Evolutionary conservation across 2,888 invertebrate genomes (phyloP).

Genomic region (Calliscelio sp.): DNA sequence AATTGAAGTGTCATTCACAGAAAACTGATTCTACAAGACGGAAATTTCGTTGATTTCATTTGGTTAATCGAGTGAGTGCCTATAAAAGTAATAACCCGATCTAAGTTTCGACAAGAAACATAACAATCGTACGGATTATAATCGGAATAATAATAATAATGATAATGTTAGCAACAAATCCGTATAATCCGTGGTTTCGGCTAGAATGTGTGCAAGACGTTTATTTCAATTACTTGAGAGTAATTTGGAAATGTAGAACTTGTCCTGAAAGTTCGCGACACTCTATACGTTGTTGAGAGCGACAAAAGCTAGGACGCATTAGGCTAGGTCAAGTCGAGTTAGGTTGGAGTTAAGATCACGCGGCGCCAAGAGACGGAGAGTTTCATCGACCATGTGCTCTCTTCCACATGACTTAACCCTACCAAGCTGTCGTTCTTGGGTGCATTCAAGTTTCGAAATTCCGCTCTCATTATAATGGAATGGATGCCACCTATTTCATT

Average conservation of each 20-base stretch:
- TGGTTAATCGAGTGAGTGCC: too few relatives aligned
- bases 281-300: conserved; percentile 65
- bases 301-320: conserved; percentile 70
- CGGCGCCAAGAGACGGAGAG: conserved; percentile 69
- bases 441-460: conserved; percentile 69
- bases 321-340: conserved; percentile 73
- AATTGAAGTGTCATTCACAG: too few relatives aligned
- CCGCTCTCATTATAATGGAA: conserved; percentile 73
- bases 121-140: conserved; percentile 19
- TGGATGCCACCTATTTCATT: conserved; percentile 66
- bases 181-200: conserved; percentile 33
- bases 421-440: conserved; percentile 65
- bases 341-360: conserved; percentile 73
- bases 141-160: conserved; percentile 39
- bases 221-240: conserved; percentile 69
- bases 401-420: conserved; percentile 75
- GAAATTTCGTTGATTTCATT: too few relatives aligned
- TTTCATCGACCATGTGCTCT: conserved; percentile 75
- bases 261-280: conserved; percentile 65
- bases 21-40: too few relatives aligned
- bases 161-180: conserved; percentile 44
- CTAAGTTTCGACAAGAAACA: not conserved
- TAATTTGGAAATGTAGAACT: conserved; percentile 70
- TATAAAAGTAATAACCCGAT: too few relatives aligned
- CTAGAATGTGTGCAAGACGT: conserved; percentile 56